phyloP scores from a whole-genome alignment of 2,888 invertebrate species.

The Chrysolina oricalcia region DNA sequence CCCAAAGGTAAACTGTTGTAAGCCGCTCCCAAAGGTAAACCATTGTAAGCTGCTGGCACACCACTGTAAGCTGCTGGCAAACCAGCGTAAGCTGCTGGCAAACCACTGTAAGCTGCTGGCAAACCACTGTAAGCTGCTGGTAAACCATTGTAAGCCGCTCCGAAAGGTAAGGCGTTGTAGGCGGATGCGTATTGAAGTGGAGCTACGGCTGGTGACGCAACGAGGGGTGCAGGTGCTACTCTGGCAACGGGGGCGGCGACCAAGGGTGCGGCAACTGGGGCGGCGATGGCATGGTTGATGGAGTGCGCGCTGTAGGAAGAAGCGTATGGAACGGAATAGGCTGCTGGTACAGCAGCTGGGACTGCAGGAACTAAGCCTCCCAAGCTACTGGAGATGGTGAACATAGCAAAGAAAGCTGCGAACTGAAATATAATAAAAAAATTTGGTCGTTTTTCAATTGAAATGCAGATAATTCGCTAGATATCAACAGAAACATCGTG shows the following conservation, averaged over 20 bases:
- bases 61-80: slow-evolving; percentile 23
- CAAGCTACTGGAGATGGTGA: slow-evolving; percentile 58
- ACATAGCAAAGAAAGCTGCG: slow-evolving; percentile 52
- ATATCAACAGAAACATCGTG: no score
- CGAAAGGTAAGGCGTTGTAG: slow-evolving; percentile 31
- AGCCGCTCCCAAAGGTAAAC: slow-evolving; percentile 24
- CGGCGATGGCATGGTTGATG: slow-evolving; percentile 83
- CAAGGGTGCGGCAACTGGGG: slow-evolving; percentile 73
- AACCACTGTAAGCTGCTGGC: slow-evolving; percentile 29
- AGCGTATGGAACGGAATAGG: slow-evolving; percentile 82
- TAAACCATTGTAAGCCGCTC: not conserved
- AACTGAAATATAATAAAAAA: slow-evolving; percentile 49
- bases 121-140: not conserved
- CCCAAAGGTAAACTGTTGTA: slow-evolving; percentile 25
- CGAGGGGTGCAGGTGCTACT: slow-evolving; percentile 33
- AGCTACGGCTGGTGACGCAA: slow-evolving; percentile 38
- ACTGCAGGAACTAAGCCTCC: slow-evolving; percentile 64
- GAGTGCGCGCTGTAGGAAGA: slow-evolving; percentile 84
- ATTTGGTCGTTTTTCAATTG: not conserved
- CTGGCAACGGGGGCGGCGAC: slow-evolving; percentile 42
- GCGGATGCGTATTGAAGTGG: slow-evolving; percentile 31
- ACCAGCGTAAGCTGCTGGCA: slow-evolving; percentile 23
- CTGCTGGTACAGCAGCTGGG: slow-evolving; percentile 71
- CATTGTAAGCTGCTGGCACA: slow-evolving; percentile 34
- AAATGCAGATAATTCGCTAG: not conserved